Evolutionary conservation across 2,888 invertebrate species (phyloP).

Genomic region (Chrysotoxum bicinctum): DNA sequence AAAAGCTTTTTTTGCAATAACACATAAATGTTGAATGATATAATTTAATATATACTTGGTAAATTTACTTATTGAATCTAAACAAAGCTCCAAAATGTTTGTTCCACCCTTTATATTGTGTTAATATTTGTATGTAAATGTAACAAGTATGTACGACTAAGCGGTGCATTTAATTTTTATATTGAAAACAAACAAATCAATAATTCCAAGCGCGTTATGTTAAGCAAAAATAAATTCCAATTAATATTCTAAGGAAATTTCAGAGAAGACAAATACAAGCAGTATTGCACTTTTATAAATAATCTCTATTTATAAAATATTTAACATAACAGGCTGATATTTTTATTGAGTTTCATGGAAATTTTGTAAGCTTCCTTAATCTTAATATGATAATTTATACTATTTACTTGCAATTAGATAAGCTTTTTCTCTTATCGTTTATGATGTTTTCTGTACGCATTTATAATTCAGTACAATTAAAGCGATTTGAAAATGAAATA

Average conservation of each 20-base stretch:
- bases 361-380: background rate
- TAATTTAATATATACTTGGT: no score
- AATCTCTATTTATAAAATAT: background rate
- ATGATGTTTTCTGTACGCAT: background rate
- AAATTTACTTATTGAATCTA: no score
- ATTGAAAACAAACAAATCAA: background rate
- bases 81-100: no score
- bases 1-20: no score
- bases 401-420: background rate
- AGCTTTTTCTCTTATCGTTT: background rate
- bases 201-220: background rate
- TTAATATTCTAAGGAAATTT: background rate
- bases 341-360: background rate
- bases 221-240: background rate
- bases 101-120: no score
- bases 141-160: no score
- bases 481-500: background rate
- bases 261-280: background rate
- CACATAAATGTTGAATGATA: no score
- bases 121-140: no score
- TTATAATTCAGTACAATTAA: no score
- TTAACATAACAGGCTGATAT: background rate
- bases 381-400: background rate
- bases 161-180: no score
- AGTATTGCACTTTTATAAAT: background rate